Evolutionary conservation across 2,797 vertebrate species (phyloP).

Genomic region (Darevskia nairensis): DNA sequence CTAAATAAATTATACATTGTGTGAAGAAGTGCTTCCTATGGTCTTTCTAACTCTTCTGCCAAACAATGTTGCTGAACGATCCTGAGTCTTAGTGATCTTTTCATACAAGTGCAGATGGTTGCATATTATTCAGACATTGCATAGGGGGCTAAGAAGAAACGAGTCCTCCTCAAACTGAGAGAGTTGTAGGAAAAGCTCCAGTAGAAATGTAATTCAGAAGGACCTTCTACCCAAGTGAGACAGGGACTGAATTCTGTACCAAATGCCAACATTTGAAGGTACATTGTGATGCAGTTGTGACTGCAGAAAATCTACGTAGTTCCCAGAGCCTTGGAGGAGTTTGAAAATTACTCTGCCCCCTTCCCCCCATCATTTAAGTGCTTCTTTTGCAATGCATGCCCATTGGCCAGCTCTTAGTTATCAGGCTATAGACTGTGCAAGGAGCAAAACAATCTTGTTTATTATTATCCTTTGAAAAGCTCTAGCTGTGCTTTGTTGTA

Average conservation of each 20-base stretch:
- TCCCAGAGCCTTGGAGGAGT: neutral
- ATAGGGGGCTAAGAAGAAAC: neutral
- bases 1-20: neutral
- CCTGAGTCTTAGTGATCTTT: neutral
- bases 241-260: neutral
- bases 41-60: neutral
- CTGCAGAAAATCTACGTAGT: neutral
- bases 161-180: neutral
- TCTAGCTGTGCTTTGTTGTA: conserved; percentile 10
- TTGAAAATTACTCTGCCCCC: neutral
- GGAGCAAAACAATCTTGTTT: conserved; percentile 26
- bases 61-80: neutral
- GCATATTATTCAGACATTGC: neutral
- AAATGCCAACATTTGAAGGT: neutral
- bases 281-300: neutral
- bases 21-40: neutral
- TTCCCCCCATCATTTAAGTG: neutral
- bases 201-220: neutral
- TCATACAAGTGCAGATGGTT: neutral
- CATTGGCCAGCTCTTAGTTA: conserved; percentile 6
- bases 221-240: neutral
- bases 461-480: conserved; percentile 22
- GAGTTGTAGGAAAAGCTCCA: neutral
- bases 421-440: neutral
- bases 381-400: neutral